Evolutionary conservation across 2,113 vertebrate genomes (phyloP), one percentile per base, ranked within the genome.

Genomic region (Butorides virescens): DNA sequence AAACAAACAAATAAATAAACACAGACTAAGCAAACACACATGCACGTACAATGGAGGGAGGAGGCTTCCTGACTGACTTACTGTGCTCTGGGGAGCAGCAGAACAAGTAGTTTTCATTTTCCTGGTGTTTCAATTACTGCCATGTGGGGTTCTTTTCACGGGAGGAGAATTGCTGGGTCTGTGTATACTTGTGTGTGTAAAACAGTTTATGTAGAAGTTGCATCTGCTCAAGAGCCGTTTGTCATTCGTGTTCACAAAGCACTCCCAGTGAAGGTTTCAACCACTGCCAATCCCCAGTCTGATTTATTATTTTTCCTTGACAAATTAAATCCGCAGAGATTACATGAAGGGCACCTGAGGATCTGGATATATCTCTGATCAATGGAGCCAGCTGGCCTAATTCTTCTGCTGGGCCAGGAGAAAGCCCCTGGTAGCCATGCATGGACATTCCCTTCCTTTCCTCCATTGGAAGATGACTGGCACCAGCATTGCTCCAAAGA

Each of bases 81-180:
- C 52, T 81, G 37, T 42, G 52, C 92, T 88, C 90, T 71, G 59
- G 77, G 86, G 94, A 95, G 71, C 55, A 73, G 61, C 47, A 81
- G 66, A 52, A 67, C 66, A 68, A 92, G 66, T 88, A 78, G 25
- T 59, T 96, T 82, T 92, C 61, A 65, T 94, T 92, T 92, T 72
- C 66, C 30, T 63, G 42, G 30, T 92, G 70, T 88, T 92, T 75
- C 37, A 29, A 59, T 88, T 71, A 55, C 47, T 90, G 49, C 56
- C 0, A 0, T 26, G 13, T 61, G 56, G 56, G 30, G 29, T 77
- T 77, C 58, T 92, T 36, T 81, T 90, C 50, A 26, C 50, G 68
- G 65, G 26, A 79, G 36, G 39, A 93, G 66, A 79, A n/a, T 55
- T 13, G 1, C 44, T 85, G 50, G 32, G 5, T 70, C 39, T 75